A percentile compares a stretch with the other conserved stretches of the same genome.
These are phyloP conservation scores for Bergia puertoricense DNA, from an alignment of 92 coral and sea anemone genomes.

Conservation along the genomic window DNA sequence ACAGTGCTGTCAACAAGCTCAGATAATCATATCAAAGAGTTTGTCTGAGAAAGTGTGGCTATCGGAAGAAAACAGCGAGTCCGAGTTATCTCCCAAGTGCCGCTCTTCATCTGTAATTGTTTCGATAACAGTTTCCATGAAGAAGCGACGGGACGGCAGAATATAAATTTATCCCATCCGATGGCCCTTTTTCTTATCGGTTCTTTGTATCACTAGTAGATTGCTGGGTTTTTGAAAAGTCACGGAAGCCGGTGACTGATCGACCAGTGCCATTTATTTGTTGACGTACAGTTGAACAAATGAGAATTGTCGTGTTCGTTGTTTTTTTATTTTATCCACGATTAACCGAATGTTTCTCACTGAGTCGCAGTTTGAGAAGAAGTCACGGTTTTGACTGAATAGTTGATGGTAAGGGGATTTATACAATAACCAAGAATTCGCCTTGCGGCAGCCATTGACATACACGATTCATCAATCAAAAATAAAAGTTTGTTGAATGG, in stretches of 20 bases:
- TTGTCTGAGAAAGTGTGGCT: constrained; percentile 34
- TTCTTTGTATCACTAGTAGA: constrained; percentile 15
- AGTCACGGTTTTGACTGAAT: no score
- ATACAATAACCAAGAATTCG: background rate
- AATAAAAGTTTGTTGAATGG: constrained; percentile 18
- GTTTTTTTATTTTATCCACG: no score
- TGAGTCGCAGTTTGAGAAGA: background rate
- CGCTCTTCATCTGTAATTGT: constrained; percentile 41
- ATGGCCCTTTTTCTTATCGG: constrained; percentile 13
- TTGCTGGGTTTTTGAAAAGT: constrained; percentile 21
- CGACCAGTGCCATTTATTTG: background rate
- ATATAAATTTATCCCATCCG: constrained; percentile 26
- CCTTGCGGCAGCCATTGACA: background rate
- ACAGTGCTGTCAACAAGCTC: constrained; percentile 42
- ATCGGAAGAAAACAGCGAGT: constrained; percentile 30
- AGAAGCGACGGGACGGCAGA: constrained; percentile 13
- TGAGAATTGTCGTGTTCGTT: background rate
- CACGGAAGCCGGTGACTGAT: constrained; percentile 20
- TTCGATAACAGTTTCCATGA: constrained; percentile 15
- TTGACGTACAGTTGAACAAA: background rate
- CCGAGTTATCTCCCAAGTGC: constrained; percentile 28
- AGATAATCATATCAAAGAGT: constrained; percentile 40
- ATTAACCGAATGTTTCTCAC: background rate
- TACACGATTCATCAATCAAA: constrained; percentile 3
- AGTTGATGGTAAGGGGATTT: background rate